Evolutionary conservation across 2,113 vertebrate genomes (phyloP), one percentile per base, ranked within the genome.

Genomic region (Cavia porcellus): DNA sequence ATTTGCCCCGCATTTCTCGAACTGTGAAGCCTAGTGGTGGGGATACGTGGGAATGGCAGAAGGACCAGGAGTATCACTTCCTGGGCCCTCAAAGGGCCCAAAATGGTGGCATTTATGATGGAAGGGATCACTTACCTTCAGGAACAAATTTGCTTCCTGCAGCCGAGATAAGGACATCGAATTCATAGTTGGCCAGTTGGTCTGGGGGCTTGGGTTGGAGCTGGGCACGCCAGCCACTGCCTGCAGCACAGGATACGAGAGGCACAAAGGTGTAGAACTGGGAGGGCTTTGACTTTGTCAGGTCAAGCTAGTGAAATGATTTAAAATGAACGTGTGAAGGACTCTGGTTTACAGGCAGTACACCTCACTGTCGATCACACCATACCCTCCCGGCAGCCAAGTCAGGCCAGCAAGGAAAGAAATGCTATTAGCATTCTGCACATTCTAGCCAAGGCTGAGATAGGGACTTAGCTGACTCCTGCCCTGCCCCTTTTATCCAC

Each of bases 161-260:
- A 0, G 99, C 99, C 4, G 99, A 99, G 97, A 99, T 99, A 92
- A 99, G 99, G 88, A 99, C 99, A 2, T 99, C 99, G 24, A 99
- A 99, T 98, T 99, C 98, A 35, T 99, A 99, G 83, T 91, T 70
- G 79, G 98, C 95, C 59, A 99, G 98, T 13, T 92, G 95, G 13
- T 98, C 98, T 94, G 99, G 99, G 88, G 98, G 97, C 7, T 14
- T 59, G 5, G 99, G 99, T 86, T 98, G 98, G 94, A 99, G 97
- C 86, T 98, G 96, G 3, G 99, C 99, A 82, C 83, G 98, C 99
- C 99, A 99, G 77, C 99, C 99, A 97, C 94, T 81, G n/a, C 93
- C 99, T 99, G 97, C 0, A 2, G 89, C 30, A 89, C 32, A 89
- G 42, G 15, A 19, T 38, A 59, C 13, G 83, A 97, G 61, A 97